These are phyloP conservation scores for Trichechus manatus DNA, from an alignment of 2,113 vertebrate genomes.

Conservation along the genomic window DNA sequence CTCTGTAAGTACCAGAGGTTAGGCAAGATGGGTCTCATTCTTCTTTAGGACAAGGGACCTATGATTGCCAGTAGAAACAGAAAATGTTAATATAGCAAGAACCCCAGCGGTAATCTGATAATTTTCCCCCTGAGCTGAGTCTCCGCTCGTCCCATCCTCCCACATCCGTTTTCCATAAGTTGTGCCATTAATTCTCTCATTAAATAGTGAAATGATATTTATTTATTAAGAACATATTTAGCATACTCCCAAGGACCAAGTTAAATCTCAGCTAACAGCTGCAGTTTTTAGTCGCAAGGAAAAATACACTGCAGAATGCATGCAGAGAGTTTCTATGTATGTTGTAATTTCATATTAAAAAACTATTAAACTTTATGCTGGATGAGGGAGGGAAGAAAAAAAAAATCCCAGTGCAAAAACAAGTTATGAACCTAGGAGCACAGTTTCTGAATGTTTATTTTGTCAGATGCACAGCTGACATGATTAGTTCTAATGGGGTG, in stretches of 20 bases:
- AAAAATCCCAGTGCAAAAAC: slow-evolving; percentile 4
- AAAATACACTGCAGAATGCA: slow-evolving; percentile 48
- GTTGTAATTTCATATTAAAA: slow-evolving; percentile 74
- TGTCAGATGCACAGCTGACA: slow-evolving; percentile 39
- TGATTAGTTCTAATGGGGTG: slow-evolving; percentile 66
- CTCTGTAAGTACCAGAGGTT: neutral
- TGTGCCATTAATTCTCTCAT: slow-evolving; percentile 60
- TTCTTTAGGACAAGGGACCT: neutral
- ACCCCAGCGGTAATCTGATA: slow-evolving; percentile 5
- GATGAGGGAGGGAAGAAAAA: slow-evolving; percentile 54
- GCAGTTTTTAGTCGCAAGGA: slow-evolving; percentile 61
- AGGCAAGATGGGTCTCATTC: neutral
- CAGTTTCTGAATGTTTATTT: slow-evolving; percentile 72
- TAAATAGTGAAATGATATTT: slow-evolving; percentile 60
- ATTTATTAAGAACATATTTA: slow-evolving; percentile 76
- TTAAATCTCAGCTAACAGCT: slow-evolving; percentile 54
- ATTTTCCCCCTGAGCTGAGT: neutral
- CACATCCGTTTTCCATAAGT: neutral
- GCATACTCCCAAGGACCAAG: slow-evolving; percentile 68
- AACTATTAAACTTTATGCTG: slow-evolving; percentile 64
- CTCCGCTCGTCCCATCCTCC: neutral
- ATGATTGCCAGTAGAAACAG: neutral
- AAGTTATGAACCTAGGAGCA: slow-evolving; percentile 63
- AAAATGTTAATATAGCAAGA: neutral
- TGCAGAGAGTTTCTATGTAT: neutral